These are phyloP conservation scores for Sorex maritimensis DNA, from an alignment of 2,797 vertebrate genomes.

Conservation along the genomic window DNA sequence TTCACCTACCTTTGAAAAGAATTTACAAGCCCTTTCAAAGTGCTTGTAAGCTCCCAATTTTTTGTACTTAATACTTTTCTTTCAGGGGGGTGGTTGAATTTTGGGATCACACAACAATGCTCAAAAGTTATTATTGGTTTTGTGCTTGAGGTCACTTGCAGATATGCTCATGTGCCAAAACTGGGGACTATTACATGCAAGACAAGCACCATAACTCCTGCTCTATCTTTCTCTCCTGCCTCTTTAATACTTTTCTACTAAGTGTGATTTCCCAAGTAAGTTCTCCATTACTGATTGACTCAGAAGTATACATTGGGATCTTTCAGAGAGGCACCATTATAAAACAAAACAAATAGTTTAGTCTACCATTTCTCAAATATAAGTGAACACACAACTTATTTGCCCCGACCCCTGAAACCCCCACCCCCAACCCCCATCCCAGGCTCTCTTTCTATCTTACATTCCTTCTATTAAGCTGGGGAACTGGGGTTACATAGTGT, in stretches of 20 bases:
- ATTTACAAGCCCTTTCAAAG: not conserved
- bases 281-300: too few species aligned
- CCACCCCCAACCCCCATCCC: too few species aligned
- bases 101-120: too few species aligned
- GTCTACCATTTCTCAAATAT: not conserved
- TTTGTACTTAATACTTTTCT: not conserved
- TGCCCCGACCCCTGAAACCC: not conserved
- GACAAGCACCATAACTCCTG: too few species aligned
- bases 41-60: not conserved
- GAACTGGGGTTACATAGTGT: not conserved
- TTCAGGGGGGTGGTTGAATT: not conserved
- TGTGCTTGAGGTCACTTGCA: too few species aligned
- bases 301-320: not conserved
- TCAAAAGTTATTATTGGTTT: too few species aligned
- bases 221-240: too few species aligned
- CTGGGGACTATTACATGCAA: too few species aligned
- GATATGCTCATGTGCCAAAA: too few species aligned
- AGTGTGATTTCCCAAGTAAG: too few species aligned
- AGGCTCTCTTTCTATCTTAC: accelerated
- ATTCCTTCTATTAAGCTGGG: not conserved
- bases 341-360: conserved; percentile 4
- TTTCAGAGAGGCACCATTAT: not conserved
- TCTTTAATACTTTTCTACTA: too few species aligned
- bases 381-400: not conserved
- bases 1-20: too few species aligned